Percentiles rank a stretch among this genome's conserved stretches.
Evolutionary conservation across 1,140 invertebrate genomes (phyloP).

Genomic region (Venturia canescens): DNA sequence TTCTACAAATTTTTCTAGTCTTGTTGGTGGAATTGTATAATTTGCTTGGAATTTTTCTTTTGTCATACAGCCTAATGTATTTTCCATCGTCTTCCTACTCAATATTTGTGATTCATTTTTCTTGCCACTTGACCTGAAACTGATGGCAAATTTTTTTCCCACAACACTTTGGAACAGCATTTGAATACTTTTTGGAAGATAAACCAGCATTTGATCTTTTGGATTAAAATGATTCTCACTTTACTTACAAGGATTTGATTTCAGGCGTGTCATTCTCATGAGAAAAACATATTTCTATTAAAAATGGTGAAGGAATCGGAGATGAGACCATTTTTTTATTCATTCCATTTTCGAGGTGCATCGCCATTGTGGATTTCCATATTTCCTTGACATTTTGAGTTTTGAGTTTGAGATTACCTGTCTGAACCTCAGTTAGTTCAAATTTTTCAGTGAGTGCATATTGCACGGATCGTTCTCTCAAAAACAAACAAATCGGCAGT

Average conservation of each 20-base stretch:
- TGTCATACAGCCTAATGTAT: constrained; percentile 70
- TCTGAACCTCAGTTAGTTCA: constrained; percentile 51
- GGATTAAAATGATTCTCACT: constrained; percentile 31
- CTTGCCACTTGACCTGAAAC: constrained; percentile 55
- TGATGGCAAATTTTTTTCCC: constrained; percentile 26
- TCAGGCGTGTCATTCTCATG: constrained; percentile 78
- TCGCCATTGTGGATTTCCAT: constrained; percentile 80
- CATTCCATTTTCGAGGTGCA: constrained; percentile 72
- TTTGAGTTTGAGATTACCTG: constrained; percentile 59
- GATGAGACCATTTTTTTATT: constrained; percentile 72
- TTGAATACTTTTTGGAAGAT: too few relatives aligned
- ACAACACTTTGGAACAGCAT: too few relatives aligned
- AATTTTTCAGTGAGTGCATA: constrained; percentile 67
- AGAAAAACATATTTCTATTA: constrained; percentile 76
- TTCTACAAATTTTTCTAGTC: constrained; percentile 66
- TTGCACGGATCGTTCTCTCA: constrained; percentile 76
- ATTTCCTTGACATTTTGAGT: constrained; percentile 80
- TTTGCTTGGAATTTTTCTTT: constrained; percentile 75
- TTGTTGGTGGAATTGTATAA: constrained; percentile 73
- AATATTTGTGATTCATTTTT: constrained; percentile 71
- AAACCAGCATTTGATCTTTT: too few relatives aligned
- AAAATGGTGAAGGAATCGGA: constrained; percentile 75
- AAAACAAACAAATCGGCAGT: constrained; percentile 73
- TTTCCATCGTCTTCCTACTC: constrained; percentile 78
- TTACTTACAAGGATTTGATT: constrained; percentile 78